Evolutionary conservation across 2,113 vertebrate species (phyloP).

Genomic region (Scomber colias): DNA sequence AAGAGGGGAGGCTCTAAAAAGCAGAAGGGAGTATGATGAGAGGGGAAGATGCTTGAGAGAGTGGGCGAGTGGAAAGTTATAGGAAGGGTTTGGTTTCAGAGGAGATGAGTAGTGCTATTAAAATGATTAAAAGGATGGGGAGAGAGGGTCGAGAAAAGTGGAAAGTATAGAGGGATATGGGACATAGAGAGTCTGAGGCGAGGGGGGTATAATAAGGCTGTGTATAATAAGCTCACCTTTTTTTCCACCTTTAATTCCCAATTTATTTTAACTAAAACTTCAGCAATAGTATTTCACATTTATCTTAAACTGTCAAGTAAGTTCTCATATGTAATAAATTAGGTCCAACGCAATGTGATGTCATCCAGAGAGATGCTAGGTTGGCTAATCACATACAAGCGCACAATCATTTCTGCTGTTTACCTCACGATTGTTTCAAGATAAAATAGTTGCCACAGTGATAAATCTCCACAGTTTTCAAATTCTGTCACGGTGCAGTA

Average conservation of each 20-base stretch:
- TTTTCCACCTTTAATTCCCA: slow-evolving; percentile 27
- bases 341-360: neutral
- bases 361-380: no score
- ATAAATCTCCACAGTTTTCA: no score
- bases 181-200: neutral
- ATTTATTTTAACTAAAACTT: slow-evolving; percentile 3
- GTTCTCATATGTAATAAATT: neutral
- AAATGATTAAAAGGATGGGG: slow-evolving; percentile 68
- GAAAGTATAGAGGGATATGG: slow-evolving; percentile 22
- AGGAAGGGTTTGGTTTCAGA: slow-evolving; percentile 45
- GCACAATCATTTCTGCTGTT: no score
- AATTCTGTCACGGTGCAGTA: no score
- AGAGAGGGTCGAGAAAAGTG: slow-evolving; percentile 20
- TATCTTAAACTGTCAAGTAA: neutral
- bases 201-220: no score
- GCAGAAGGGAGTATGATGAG: slow-evolving; percentile 43
- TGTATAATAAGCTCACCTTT: slow-evolving; percentile 6
- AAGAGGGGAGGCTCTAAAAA: slow-evolving; percentile 18
- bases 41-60: slow-evolving; percentile 44
- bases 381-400: no score
- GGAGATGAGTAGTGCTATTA: slow-evolving; percentile 59
- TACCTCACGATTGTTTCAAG: no score
- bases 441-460: no score
- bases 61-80: slow-evolving; percentile 45
- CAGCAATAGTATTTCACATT: neutral